phyloP scores from a whole-genome alignment of 2,113 vertebrate species.

The Ginglymostoma cirratum region DNA sequence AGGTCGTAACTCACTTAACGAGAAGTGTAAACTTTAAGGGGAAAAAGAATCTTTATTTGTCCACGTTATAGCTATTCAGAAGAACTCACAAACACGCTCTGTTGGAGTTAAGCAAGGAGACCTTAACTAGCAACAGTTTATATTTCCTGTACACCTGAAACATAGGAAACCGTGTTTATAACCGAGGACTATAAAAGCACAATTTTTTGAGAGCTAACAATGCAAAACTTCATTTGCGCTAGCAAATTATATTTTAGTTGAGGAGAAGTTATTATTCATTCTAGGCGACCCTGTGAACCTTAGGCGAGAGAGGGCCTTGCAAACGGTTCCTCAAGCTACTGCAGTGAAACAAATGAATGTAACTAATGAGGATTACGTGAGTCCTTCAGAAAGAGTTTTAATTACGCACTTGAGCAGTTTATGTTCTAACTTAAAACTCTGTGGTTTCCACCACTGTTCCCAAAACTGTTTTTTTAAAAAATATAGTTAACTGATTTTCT shows the following conservation, averaged over 20 bases:
- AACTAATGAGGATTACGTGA: constrained; percentile 32
- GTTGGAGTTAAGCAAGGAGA: constrained; percentile 35
- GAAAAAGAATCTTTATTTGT: constrained; percentile 37
- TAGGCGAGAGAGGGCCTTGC: background rate
- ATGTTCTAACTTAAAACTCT: constrained; percentile 9
- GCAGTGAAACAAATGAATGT: constrained; percentile 33
- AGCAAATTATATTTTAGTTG: constrained; percentile 12
- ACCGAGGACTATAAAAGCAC: constrained; percentile 25
- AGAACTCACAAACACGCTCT: constrained; percentile 37
- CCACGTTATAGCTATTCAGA: constrained; percentile 36
- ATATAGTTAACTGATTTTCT: background rate
- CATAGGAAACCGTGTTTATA: constrained; percentile 24
- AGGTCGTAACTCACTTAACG: constrained; percentile 37
- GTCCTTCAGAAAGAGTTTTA: constrained; percentile 19
- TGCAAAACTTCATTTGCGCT: constrained; percentile 8
- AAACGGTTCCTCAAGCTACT: constrained; percentile 1
- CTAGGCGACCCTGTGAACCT: constrained; percentile 27
- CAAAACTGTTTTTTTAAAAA: background rate
- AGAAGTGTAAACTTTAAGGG: constrained; percentile 36
- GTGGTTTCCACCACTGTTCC: background rate
- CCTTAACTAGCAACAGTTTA: constrained; percentile 35
- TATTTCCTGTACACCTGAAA: constrained; percentile 32
- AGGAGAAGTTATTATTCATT: constrained; percentile 29
- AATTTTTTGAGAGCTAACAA: constrained; percentile 19
- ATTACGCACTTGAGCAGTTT: constrained; percentile 5